Percentiles rank a stretch among this genome's conserved stretches.
These are phyloP conservation scores for Vanacampus margaritifer DNA, from an alignment of 2,113 vertebrate genomes.

Conservation along the genomic window DNA sequence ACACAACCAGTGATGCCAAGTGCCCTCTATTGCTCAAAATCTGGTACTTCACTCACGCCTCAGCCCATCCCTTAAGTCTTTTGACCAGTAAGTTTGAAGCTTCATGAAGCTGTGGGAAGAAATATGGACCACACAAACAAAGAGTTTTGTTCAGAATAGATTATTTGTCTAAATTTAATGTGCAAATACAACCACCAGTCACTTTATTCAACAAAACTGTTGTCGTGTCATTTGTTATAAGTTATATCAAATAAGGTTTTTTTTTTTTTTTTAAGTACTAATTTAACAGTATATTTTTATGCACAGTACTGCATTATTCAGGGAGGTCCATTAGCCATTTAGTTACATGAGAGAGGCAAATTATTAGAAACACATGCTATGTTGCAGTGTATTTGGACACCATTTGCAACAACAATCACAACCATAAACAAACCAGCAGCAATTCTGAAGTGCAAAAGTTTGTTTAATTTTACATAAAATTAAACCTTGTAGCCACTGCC, in stretches of 20 bases:
- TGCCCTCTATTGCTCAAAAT: constrained; percentile 50
- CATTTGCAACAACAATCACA: no score
- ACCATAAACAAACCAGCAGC: neutral
- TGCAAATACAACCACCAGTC: neutral
- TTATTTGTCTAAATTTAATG: neutral
- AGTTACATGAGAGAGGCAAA: neutral
- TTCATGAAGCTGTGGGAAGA: neutral
- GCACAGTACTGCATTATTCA: neutral
- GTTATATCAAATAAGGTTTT: no score
- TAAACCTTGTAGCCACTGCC: neutral
- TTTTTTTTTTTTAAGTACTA: no score
- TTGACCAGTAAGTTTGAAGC: neutral
- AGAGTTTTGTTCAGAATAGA: neutral
- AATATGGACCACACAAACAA: no score
- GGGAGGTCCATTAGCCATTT: neutral
- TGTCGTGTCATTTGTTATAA: no score
- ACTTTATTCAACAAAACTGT: neutral
- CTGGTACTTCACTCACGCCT: constrained; percentile 15
- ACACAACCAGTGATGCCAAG: constrained; percentile 27
- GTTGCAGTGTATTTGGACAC: neutral
- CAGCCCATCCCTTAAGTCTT: neutral
- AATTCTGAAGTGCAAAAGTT: no score
- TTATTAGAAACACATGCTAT: neutral
- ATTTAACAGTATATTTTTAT: neutral
- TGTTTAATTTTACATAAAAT: neutral